Evolutionary conservation across 2,888 invertebrate genomes (phyloP), one percentile per base, ranked within the genome.

Genomic region (Acrobasis repandana): DNA sequence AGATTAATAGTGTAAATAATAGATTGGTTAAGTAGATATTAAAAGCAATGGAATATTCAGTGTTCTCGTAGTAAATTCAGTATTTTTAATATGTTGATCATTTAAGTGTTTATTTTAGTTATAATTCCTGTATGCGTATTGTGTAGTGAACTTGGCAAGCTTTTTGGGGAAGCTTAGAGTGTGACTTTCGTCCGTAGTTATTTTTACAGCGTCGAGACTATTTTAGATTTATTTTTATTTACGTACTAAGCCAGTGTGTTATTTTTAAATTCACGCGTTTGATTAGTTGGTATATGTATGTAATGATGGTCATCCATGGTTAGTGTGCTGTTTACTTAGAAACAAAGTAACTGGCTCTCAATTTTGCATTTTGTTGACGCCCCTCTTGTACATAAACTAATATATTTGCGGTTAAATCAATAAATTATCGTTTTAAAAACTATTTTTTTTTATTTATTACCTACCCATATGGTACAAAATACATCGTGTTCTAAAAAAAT

Each of bases 321-420:
- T 75, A 76, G 75, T 74, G 69, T 74, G 70, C 67, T 75, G 71
- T 71, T 68, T 71, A 68, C 67, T 63, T 71, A 67, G 65, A 63
- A 66, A 71, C 67, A 68, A 65, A 76, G 54, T 79, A 78, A 79
- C 82, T 84, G 82, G 82, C 82, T 82, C 79, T 80, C 75, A 78
- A 78, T 84, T 54, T 88, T 88, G 90, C 90, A 90, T 92, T 90
- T 92, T 88, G 87, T 90, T 90, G 82, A 86, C 80, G 82, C 84
- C 88, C 88, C 79, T 84, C 80, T 82, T 92, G 89, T 92, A 91
- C 81, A 92, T 91, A 91, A 82, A 87, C 88, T 91, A 92, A 90
- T 91, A 89, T 92, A 90, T 89, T 86, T 88, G 83, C 81, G 83
- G 90, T 90, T 92, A 92, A 88, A 90, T 89, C 85, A 91, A 89